phyloP scores from a whole-genome alignment of 2,888 invertebrate genomes.

The Nemotelus pantherinus region DNA sequence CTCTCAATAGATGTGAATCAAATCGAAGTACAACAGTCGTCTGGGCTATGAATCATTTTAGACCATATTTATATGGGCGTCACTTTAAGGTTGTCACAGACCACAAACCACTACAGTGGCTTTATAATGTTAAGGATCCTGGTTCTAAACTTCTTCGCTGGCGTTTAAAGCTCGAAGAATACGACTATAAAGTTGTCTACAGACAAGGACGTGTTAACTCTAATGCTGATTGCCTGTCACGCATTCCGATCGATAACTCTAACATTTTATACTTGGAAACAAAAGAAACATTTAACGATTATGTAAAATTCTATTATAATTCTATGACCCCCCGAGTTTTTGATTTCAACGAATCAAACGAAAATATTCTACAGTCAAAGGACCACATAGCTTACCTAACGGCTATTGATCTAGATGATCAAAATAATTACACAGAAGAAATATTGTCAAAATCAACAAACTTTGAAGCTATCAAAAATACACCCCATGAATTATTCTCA shows the following conservation, averaged over 20 bases:
- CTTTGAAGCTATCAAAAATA: no score
- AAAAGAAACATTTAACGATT: no score
- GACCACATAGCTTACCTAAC: no score
- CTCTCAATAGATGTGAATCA: no score
- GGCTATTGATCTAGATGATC: no score
- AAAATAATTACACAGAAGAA: no score
- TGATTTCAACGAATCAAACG: neutral
- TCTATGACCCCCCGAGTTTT: neutral
- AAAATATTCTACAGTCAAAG: neutral
- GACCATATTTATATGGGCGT: neutral
- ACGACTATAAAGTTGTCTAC: constrained; percentile 5
- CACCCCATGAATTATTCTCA: no score
- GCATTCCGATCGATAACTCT: neutral
- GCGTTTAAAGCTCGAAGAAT: neutral
- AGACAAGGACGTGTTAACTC: constrained; percentile 11
- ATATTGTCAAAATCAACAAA: no score
- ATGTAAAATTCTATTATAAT: no score
- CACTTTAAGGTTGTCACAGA: no score
- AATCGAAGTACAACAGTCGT: no score
- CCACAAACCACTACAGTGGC: neutral
- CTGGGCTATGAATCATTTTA: neutral
- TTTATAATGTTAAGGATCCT: neutral
- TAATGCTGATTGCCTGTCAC: constrained; percentile 33
- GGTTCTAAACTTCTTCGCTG: neutral
- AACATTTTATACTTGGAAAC: no score